Base-by-base conservation (phyloP, 2,113 vertebrate species). In the Neodontobutis hainanensis region DNA sequence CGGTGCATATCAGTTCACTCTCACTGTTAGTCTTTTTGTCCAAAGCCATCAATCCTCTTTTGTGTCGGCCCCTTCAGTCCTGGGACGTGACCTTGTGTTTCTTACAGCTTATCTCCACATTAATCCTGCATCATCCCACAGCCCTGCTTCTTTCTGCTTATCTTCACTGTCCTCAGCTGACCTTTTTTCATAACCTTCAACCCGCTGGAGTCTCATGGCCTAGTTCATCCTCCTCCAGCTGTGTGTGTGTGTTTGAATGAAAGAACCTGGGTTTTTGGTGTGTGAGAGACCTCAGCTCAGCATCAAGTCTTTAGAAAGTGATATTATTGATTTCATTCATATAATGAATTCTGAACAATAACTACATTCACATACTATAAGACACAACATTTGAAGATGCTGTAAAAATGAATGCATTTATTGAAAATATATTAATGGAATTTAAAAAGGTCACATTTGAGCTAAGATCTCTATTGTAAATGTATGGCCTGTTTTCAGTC, bases 91-190 rank as follows among this genome's bases (percentile, higher is more conserved):
- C 83, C 60, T 70, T 51, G 19, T 59, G 55, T 68, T 70, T 58
- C 53, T 67, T 53, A 16, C 49, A 14, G 74, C 67, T 80, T 70
- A 65, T 77, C 78, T 67, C 8, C 38, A 38, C 12, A 34, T 46
- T 68, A 61, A 68, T 61, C 75, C 60, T 51, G 51, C 16, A 43
- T 75, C 73, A 70, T 73, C 64, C 44, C 61, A 57, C 48, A 42
- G 0, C 27, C 8, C 49, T 38, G 38, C 49, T 34, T 65, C 64
- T 53, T 38, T 8, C 48, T 49, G 42, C 53, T 73, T 70, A 65
- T 75, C 71, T 61, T n/a, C 36, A 14, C 44, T 50, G 51, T 79
- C 84, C 79, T 72, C 38, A 52, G 58, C 65, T 51, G 47, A 73
- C 69, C 44, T 53, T n/a, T 12, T 0, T 7, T 27, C 10, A 27